Evolutionary conservation across 2,888 invertebrate species (phyloP).

Genomic region (Epinotia demarniana): DNA sequence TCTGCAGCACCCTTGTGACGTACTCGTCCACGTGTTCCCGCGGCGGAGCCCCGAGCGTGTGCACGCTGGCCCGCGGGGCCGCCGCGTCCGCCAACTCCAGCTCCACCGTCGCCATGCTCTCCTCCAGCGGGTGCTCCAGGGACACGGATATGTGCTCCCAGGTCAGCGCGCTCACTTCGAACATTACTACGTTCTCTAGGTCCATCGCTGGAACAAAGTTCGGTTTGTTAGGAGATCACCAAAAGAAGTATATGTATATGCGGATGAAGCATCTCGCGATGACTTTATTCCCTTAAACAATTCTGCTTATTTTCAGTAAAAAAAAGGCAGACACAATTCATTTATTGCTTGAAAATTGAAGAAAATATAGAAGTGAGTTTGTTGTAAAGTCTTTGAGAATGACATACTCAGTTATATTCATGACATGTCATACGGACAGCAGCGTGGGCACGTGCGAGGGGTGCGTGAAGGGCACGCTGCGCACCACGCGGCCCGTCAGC

Average conservation of each 20-base stretch:
- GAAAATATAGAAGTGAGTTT: too few species aligned
- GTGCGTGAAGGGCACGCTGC: too few species aligned
- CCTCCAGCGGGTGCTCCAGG: slow-evolving; percentile 96
- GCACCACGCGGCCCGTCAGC: too few species aligned
- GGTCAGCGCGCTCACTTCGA: slow-evolving; percentile 95
- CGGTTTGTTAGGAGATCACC: neutral
- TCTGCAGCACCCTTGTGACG: slow-evolving; percentile 88
- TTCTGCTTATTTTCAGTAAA: too few species aligned
- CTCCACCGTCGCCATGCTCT: slow-evolving; percentile 96
- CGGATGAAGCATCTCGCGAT: too few species aligned
- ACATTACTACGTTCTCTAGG: slow-evolving; percentile 91
- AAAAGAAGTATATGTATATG: slow-evolving; percentile 56
- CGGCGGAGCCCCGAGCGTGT: slow-evolving; percentile 84
- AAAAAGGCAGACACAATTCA: too few species aligned
- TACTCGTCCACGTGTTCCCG: slow-evolving; percentile 75
- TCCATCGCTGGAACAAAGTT: slow-evolving; percentile 75
- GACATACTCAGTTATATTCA: too few species aligned
- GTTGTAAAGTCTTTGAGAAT: too few species aligned
- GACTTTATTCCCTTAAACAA: too few species aligned
- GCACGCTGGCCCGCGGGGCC: slow-evolving; percentile 91
- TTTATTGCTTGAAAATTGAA: too few species aligned
- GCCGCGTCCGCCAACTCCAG: slow-evolving; percentile 93
- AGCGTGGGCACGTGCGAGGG: too few species aligned
- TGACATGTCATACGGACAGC: too few species aligned
- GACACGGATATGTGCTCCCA: slow-evolving; percentile 95